Base-by-base conservation (phyloP, 1,140 invertebrate species). In the Zaprionus vittiger region DNA sequence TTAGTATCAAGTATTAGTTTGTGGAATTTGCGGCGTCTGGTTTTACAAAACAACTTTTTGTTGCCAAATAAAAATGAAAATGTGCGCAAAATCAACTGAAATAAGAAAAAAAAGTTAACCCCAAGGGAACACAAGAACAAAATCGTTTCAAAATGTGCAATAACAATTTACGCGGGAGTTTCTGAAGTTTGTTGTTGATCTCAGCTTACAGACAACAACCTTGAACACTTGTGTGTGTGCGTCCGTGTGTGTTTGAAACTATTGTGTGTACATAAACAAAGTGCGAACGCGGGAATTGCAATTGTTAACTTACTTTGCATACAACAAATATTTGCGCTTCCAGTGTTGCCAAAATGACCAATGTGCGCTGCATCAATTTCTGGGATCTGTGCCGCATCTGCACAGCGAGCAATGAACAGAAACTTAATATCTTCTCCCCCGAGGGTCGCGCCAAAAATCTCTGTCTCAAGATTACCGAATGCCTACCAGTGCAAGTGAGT, bases 331-430 rank as follows among this genome's bases (percentile, higher is more conserved):
- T 17, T 63, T 17, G 41, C 5, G 20, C 66, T 54, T 37, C 37
- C 20, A 72, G 38, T 54, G 31, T 22, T 17, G 56, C 2, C 9
- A 71, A 60, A 22, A 95, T 95, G 95, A 94, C 95, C 63, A 95
- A 94, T 82, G 95, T 96, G 81, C 94, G 94, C 72, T 94, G 94
- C 75, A 95, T 96, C 11, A 96, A 95, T 92, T 96, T 95, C 89
- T 95, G 95, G 83, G 95, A 96, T 93, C 92, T 96, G 61, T 96
- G 95, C 83, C 94, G 95, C 79, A 93, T 96, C 47, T 96, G 95
- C 91, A 95, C 95, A 14, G 94, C 94, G 34, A 95, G 94, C 82
- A 94, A 95, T 72, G 92, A 93, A 24, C 95, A 95, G 60, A 96
- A 95, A 91, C 94, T 95, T 68, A 94, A 96, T 82, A 95, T 96